Conservation (phyloP, 2,888 invertebrate species). For the Odontomyia ornata region DNA sequence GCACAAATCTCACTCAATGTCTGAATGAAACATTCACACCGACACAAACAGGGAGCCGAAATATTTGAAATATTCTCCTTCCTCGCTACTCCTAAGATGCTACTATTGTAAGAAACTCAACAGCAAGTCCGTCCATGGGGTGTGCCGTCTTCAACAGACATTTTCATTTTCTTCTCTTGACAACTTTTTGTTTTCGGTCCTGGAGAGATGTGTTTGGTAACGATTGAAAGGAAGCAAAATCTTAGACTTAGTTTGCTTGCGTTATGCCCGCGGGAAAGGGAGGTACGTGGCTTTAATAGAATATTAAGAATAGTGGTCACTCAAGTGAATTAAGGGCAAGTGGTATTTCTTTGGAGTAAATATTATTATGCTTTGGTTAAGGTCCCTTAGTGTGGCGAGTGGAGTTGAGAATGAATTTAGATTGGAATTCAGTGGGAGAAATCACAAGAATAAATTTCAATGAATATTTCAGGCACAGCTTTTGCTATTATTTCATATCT, state of each 20-base stretch:
- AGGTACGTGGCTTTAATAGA: neutral
- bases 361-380: neutral
- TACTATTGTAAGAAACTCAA: conserved; percentile 20
- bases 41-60: conserved; percentile 9
- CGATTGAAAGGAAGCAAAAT: neutral
- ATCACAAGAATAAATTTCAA: too few relatives aligned
- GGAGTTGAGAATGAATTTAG: too few relatives aligned
- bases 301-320: conserved; percentile 19
- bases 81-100: neutral
- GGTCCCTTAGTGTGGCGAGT: too few relatives aligned
- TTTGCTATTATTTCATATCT: too few relatives aligned
- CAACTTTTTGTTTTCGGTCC: conserved; percentile 23
- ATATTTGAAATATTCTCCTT: conserved; percentile 17
- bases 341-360: neutral
- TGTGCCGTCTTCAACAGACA: conserved; percentile 27
- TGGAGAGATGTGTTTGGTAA: conserved; percentile 16
- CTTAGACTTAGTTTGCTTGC: neutral
- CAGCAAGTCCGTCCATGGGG: conserved; percentile 18
- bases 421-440: too few relatives aligned
- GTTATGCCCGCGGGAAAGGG: neutral
- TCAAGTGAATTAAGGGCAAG: conserved; percentile 1
- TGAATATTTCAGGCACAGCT: too few relatives aligned
- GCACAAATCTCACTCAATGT: neutral
- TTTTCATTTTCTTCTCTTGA: conserved; percentile 24
- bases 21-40: neutral